Evolutionary conservation across 2,797 vertebrate genomes (phyloP), one percentile per base, ranked within the genome.

Genomic region (Sebastes taczanowskii): DNA sequence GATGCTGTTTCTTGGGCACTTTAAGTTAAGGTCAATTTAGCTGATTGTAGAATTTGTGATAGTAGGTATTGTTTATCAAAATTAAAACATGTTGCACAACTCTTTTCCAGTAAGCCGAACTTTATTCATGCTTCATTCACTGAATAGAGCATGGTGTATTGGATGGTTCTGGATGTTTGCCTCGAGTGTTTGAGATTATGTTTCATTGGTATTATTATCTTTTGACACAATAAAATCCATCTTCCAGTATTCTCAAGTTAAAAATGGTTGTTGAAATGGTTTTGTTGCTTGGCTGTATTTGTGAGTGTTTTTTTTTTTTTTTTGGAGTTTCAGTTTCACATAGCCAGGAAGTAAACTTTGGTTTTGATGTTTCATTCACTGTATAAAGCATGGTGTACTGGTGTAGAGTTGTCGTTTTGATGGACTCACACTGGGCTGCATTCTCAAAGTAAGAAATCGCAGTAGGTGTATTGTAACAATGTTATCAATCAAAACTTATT

Each of bases 201-300:
- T 83, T 88, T 90, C 83, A 87, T 86, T 90, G 75, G 80, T 87
- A 77, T 63, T 46, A 84, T 86, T 86, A 82, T 91, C 74, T 76
- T 77, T 84, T 68, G 66, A 81, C 49, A 72, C 59, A 80, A 83
- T 58, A 69, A 66, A 52, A 53, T 62, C 65, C 49, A 46, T 46
- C 42, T 46, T 52, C 49, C 18, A n/a, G 18, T 52, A 52, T 52
- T 52, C 18, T 52, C 49, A 52, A 52, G 20, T n/a, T 52, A 52
- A 52, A 52, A 52, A 46, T 20, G 49, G 49, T 52, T 52, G 49
- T 52, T 52, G n/a, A 52, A n/a, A 52, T n/a, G 60, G 22, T 32
- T 38, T 18, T 32, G 7, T 58, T 32, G 4, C 8, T 78, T 32
- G 42, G 22, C 6, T 38, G 68, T 35, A 58, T 23, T 55, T 52